Evolutionary conservation across 1,140 invertebrate genomes (phyloP).

Genomic region (Colletes latitarsis): DNA sequence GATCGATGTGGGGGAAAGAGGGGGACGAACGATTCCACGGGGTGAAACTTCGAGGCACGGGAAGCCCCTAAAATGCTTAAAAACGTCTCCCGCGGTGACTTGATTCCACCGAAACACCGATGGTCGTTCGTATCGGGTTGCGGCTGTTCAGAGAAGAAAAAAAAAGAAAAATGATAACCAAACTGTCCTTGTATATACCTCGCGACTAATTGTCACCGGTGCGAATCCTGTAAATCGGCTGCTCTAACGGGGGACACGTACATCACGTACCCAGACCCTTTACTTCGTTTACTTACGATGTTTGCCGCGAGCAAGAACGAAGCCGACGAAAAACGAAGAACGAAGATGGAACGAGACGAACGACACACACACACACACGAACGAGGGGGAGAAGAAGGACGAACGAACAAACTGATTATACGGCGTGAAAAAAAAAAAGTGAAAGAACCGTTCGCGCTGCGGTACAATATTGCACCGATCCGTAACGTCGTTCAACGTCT

Average conservation of each 20-base stretch:
- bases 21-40: background rate
- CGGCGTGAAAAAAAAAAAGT: background rate
- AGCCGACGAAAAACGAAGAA: background rate
- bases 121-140: background rate
- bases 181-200: slow-evolving; percentile 42
- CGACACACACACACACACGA: too few species aligned
- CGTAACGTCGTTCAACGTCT: slow-evolving; percentile 30
- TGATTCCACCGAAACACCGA: background rate
- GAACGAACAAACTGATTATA: background rate
- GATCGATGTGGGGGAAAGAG: background rate
- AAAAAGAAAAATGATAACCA: background rate
- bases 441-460: slow-evolving; percentile 9
- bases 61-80: too few species aligned
- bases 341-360: background rate
- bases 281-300: slow-evolving; percentile 1
- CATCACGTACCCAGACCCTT: background rate
- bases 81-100: too few species aligned
- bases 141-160: background rate
- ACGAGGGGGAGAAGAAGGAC: background rate
- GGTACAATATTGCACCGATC: slow-evolving; percentile 35
- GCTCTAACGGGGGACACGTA: background rate
- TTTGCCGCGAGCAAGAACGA: slow-evolving; percentile 17
- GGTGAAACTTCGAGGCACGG: background rate
- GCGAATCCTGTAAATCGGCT: slow-evolving; percentile 17
- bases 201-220: slow-evolving; percentile 18